phyloP scores from a whole-genome alignment of 2,888 invertebrate genomes.

The Ennomos quercinarius region DNA sequence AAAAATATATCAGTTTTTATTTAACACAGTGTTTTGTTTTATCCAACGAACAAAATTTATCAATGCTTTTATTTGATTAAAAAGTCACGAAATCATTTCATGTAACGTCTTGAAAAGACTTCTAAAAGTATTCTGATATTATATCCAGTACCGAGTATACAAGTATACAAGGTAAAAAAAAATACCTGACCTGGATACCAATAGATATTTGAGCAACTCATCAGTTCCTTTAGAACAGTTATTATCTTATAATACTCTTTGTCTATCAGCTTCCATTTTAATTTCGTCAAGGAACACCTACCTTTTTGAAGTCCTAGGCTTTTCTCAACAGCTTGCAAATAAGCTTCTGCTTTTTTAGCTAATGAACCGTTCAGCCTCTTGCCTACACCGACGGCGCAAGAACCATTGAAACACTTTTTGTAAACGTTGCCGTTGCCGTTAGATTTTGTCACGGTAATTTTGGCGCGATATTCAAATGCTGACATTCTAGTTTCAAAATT shows the following conservation, averaged over 20 bases:
- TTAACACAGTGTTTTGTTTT: no score
- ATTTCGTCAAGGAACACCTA: slow-evolving; percentile 30
- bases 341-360: slow-evolving; percentile 70
- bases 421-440: slow-evolving; percentile 62
- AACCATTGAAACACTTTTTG: slow-evolving; percentile 65
- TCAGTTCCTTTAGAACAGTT: no score
- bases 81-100: no score
- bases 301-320: slow-evolving; percentile 60
- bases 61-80: no score
- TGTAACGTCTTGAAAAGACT: no score
- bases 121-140: no score
- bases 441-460: slow-evolving; percentile 66
- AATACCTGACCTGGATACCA: background rate
- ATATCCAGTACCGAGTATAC: no score
- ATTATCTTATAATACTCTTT: no score
- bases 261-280: no score
- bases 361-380: slow-evolving; percentile 63
- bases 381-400: slow-evolving; percentile 61
- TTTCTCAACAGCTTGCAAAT: slow-evolving; percentile 69
- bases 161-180: background rate
- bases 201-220: no score
- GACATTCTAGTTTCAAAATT: slow-evolving; percentile 49
- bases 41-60: no score
- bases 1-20: no score
- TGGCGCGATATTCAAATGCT: slow-evolving; percentile 61